These are phyloP conservation scores for Lepisosteus osseus DNA, from an alignment of 2,113 vertebrate species.

Conservation along the genomic window DNA sequence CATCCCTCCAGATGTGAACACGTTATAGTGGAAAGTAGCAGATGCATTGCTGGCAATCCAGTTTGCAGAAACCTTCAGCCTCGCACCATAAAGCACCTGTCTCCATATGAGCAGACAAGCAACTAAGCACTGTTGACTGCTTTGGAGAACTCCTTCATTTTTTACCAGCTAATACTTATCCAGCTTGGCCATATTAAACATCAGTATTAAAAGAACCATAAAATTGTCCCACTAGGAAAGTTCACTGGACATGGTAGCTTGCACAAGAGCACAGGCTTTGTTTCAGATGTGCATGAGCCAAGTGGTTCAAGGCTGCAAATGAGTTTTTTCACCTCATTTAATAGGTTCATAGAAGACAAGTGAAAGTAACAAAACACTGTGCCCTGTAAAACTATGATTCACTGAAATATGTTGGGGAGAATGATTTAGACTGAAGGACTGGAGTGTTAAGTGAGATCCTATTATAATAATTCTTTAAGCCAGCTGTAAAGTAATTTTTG, in stretches of 20 bases:
- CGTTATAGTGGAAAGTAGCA: constrained; percentile 26
- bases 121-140: too few species aligned
- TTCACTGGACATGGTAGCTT: constrained; percentile 7
- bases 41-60: constrained; percentile 30
- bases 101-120: constrained; percentile 18
- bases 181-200: constrained; percentile 13
- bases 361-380: background rate
- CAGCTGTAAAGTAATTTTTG: too few species aligned
- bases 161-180: constrained; percentile 11
- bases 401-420: background rate
- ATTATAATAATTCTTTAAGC: too few species aligned
- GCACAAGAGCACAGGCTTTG: background rate
- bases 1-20: constrained; percentile 30
- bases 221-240: constrained; percentile 19
- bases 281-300: background rate
- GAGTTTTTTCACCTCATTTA: too few species aligned
- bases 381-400: background rate
- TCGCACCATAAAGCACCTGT: constrained; percentile 28
- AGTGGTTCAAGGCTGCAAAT: too few species aligned
- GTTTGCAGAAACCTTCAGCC: constrained; percentile 23
- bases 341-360: too few species aligned
- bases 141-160: background rate
- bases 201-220: constrained; percentile 21
- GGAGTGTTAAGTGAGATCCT: background rate
- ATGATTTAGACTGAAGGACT: background rate